A percentile compares a stretch with the other conserved stretches of the same genome.
Evolutionary conservation across 1,140 invertebrate genomes (phyloP).

Genomic region (Stratiolaelaps scimitus): DNA sequence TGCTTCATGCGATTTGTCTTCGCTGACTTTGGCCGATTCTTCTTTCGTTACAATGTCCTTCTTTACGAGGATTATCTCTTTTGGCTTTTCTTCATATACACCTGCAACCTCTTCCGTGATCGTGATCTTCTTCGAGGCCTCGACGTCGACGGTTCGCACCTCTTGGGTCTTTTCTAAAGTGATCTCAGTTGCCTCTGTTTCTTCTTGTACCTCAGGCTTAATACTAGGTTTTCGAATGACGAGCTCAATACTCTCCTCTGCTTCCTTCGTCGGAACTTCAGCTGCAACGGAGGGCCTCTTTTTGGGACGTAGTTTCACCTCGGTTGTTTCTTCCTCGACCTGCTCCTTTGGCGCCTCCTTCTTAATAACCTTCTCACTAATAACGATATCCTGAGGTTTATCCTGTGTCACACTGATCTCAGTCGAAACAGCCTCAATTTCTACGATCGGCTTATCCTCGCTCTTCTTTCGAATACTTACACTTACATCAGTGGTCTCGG

Average conservation of each 20-base stretch:
- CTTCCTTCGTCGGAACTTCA: too few relatives aligned
- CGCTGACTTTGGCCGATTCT: conserved; percentile 33
- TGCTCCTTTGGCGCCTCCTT: not conserved
- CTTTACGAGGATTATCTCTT: conserved; percentile 30
- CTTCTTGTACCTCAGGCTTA: not conserved
- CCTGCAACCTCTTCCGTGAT: conserved; percentile 9
- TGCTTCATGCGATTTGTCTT: conserved; percentile 38
- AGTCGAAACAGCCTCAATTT: not conserved
- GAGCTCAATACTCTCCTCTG: too few relatives aligned
- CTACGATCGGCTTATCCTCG: not conserved
- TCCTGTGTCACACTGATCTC: not conserved
- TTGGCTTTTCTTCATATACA: conserved; percentile 25
- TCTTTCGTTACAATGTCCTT: conserved; percentile 31
- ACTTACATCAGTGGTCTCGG: conserved; percentile 12
- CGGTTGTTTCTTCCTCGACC: not conserved
- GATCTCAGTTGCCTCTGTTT: conserved; percentile 13
- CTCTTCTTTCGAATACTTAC: conserved; percentile 5
- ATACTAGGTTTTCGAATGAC: too few relatives aligned
- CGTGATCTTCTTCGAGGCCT: too few relatives aligned
- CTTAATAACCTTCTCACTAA: too few relatives aligned
- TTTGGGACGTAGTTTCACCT: not conserved
- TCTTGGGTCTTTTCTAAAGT: too few relatives aligned
- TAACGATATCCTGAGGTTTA: not conserved
- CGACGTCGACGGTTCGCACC: too few relatives aligned
- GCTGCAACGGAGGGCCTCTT: too few relatives aligned